Percentiles rank a stretch among this genome's conserved stretches.
Evolutionary conservation across 1,140 invertebrate species (phyloP).

Genomic region (Drosophila melanica): DNA sequence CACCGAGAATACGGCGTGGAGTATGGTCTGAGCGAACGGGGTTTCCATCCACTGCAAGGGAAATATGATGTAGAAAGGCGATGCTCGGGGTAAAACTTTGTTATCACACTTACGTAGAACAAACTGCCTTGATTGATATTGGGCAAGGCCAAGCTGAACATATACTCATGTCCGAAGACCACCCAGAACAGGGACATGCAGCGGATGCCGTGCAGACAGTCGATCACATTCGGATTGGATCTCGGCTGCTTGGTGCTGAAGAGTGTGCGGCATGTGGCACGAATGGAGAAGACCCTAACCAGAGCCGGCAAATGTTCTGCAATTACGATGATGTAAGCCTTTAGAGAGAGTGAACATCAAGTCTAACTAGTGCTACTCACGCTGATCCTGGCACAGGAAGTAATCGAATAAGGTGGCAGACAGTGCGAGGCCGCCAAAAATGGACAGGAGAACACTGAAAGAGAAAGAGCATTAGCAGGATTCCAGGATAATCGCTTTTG

Average conservation of each 20-base stretch:
- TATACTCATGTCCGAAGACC: conserved; percentile 86
- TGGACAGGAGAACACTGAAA: conserved; percentile 50
- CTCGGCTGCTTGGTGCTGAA: conserved; percentile 38
- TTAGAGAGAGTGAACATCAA: too few relatives aligned
- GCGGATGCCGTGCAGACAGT: conserved; percentile 86
- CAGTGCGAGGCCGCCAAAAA: conserved; percentile 26
- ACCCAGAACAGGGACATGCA: conserved; percentile 88
- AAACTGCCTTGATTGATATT: conserved; percentile 47
- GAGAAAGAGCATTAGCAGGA: too few relatives aligned
- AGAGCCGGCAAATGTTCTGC: conserved; percentile 44
- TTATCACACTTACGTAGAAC: conserved; percentile 9
- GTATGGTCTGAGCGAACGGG: conserved; percentile 85
- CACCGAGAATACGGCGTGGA: conserved; percentile 90
- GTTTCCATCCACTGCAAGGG: conserved; percentile 66
- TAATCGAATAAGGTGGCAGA: conserved; percentile 58
- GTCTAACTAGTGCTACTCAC: conserved; percentile 16
- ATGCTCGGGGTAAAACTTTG: too few relatives aligned
- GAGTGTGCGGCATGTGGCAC: conserved; percentile 46
- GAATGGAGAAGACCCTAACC: conserved; percentile 53
- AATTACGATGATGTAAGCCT: conserved; percentile 13
- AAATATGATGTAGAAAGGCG: background rate
- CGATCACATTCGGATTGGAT: conserved; percentile 63
- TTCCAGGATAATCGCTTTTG: too few relatives aligned
- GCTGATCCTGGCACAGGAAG: conserved; percentile 21
- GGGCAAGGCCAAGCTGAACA: conserved; percentile 55